These are phyloP conservation scores for Trichomalopsis sarcophagae DNA, from an alignment of 1,140 invertebrate species.

Conservation along the genomic window DNA sequence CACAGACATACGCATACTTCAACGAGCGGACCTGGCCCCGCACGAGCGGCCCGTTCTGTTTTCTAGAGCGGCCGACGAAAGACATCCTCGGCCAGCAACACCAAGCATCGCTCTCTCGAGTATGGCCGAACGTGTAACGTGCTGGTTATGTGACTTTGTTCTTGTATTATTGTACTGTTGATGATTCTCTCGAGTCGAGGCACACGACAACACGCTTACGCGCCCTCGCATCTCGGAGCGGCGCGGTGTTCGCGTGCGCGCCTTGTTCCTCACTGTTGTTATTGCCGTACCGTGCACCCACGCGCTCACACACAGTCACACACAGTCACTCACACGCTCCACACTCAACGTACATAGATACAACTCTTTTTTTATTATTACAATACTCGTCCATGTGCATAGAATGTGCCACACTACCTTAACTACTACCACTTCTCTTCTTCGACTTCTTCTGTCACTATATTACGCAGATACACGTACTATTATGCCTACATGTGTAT, in stretches of 20 bases:
- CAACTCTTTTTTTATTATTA: slow-evolving; percentile 67
- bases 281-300: slow-evolving; percentile 74
- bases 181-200: slow-evolving; percentile 60
- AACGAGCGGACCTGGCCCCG: slow-evolving; percentile 20
- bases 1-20: neutral
- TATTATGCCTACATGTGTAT: slow-evolving; percentile 56
- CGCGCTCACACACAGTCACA: slow-evolving; percentile 66
- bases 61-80: slow-evolving; percentile 22
- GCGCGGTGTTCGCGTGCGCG: slow-evolving; percentile 24
- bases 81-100: neutral
- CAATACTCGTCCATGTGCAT: slow-evolving; percentile 72
- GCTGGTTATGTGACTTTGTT: slow-evolving; percentile 21
- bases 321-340: neutral
- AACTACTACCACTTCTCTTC: slow-evolving; percentile 49
- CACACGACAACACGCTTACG: neutral
- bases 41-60: slow-evolving; percentile 33
- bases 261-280: slow-evolving; percentile 70
- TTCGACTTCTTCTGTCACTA: slow-evolving; percentile 47
- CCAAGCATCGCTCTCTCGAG: neutral
- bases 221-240: slow-evolving; percentile 21
- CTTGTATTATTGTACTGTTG: slow-evolving; percentile 8
- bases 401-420: slow-evolving; percentile 61
- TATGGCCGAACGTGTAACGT: neutral
- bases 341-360: slow-evolving; percentile 12
- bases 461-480: slow-evolving; percentile 66